These are phyloP conservation scores for Denticeps clupeoides DNA, from an alignment of 2,797 vertebrate species.

Conservation along the genomic window DNA sequence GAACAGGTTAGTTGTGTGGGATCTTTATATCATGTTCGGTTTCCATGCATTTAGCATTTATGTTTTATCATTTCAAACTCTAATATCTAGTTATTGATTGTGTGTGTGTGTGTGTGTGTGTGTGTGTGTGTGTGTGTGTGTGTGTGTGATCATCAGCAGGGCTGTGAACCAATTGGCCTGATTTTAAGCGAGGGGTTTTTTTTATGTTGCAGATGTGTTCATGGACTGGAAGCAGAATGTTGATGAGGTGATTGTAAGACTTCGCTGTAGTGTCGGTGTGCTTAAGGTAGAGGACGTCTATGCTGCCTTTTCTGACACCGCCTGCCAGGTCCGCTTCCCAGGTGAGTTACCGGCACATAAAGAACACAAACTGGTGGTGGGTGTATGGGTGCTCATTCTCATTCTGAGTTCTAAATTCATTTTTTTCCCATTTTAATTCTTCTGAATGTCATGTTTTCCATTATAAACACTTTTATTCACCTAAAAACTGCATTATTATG, in stretches of 20 bases:
- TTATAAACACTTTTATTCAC: no score
- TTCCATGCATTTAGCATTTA: no score
- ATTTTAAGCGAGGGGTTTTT: conserved; percentile 4
- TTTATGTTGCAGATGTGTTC: conserved; percentile 75
- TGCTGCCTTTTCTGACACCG: conserved; percentile 74
- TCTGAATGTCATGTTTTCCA: no score
- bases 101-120: not conserved
- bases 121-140: conserved; percentile 5
- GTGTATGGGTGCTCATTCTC: no score
- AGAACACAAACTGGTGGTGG: no score
- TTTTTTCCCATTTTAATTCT: no score
- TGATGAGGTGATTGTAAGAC: conserved; percentile 79
- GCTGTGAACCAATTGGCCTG: conserved; percentile 22
- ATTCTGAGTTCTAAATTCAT: no score
- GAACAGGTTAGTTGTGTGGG: no score
- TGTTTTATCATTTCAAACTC: no score
- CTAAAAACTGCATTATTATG: no score
- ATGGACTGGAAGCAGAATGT: conserved; percentile 93
- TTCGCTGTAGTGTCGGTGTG: conserved; percentile 68
- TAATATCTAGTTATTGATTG: not conserved
- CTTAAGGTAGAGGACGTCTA: conserved; percentile 71
- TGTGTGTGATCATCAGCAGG: conserved; percentile 6
- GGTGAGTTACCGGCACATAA: no score
- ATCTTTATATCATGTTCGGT: no score
- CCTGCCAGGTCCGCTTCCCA: conserved; percentile 72